These are phyloP conservation scores for Chelonoidis abingdonii DNA, from an alignment of 2,113 vertebrate genomes.

Conservation along the genomic window DNA sequence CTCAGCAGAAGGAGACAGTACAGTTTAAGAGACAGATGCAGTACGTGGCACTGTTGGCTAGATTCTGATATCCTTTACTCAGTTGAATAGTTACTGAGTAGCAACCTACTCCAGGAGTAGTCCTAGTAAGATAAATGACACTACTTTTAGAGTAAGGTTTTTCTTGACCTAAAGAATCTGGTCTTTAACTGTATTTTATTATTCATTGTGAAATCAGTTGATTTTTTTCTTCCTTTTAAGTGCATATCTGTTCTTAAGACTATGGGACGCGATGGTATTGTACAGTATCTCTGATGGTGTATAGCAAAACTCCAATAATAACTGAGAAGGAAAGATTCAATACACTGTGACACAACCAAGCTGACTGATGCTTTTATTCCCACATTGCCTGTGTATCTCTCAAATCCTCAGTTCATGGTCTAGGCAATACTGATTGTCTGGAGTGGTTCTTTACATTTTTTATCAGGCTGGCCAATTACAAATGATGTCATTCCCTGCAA, in stretches of 20 bases:
- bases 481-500: neutral
- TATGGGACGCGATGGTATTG: neutral
- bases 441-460: neutral
- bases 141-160: neutral
- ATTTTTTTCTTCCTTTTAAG: neutral
- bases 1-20: neutral
- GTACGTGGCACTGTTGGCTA: slow-evolving; percentile 16
- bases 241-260: neutral
- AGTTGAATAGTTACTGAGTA: neutral
- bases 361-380: accelerated
- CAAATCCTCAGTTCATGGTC: neutral
- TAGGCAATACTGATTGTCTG: neutral
- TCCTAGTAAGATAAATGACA: neutral
- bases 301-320: neutral
- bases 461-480: neutral
- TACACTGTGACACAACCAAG: neutral
- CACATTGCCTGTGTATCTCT: neutral
- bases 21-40: neutral
- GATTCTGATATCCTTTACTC: neutral
- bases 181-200: neutral
- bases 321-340: neutral
- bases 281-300: neutral
- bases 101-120: neutral
- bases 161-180: neutral
- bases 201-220: neutral